phyloP scores from a whole-genome alignment of 1,140 invertebrate genomes.

The Procambarus virginalis region DNA sequence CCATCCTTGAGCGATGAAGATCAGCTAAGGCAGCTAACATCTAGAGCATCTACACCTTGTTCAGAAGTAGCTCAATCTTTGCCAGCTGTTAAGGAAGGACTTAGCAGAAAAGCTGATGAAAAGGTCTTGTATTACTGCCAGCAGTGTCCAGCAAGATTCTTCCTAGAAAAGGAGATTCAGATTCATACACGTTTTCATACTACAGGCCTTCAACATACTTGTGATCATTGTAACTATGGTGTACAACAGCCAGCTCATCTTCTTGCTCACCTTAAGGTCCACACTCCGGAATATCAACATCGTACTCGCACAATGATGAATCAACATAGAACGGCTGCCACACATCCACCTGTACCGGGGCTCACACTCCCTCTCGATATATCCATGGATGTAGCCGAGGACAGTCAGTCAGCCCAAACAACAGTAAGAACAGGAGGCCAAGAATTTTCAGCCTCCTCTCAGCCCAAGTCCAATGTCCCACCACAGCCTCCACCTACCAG shows the following conservation, averaged over 20 bases:
- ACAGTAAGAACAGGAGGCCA: background rate
- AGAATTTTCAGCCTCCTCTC: slow-evolving; percentile 31
- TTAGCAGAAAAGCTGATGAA: slow-evolving; percentile 49
- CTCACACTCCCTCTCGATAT: slow-evolving; percentile 42
- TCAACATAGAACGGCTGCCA: slow-evolving; percentile 79
- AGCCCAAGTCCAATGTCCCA: slow-evolving; percentile 12
- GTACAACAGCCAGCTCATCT: slow-evolving; percentile 81
- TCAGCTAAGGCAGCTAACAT: slow-evolving; percentile 79
- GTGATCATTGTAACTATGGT: slow-evolving; percentile 86
- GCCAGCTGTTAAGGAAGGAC: background rate
- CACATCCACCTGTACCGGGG: slow-evolving; percentile 70
- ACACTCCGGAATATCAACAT: slow-evolving; percentile 86
- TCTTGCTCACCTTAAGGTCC: slow-evolving; percentile 84
- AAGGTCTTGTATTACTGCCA: slow-evolving; percentile 76
- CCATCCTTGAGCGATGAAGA: slow-evolving; percentile 79
- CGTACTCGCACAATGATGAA: slow-evolving; percentile 83
- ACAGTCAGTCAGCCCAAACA: background rate
- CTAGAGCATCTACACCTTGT: slow-evolving; percentile 13
- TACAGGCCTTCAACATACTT: slow-evolving; percentile 79
- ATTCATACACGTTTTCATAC: slow-evolving; percentile 83
- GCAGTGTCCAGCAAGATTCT: slow-evolving; percentile 85
- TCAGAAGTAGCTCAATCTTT: slow-evolving; percentile 1
- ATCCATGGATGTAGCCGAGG: slow-evolving; percentile 7
- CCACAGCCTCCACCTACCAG: slow-evolving; percentile 69
- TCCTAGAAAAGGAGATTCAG: slow-evolving; percentile 80